Base-by-base conservation (phyloP, 2,888 invertebrate species). In the Flexamia atlantica region DNA sequence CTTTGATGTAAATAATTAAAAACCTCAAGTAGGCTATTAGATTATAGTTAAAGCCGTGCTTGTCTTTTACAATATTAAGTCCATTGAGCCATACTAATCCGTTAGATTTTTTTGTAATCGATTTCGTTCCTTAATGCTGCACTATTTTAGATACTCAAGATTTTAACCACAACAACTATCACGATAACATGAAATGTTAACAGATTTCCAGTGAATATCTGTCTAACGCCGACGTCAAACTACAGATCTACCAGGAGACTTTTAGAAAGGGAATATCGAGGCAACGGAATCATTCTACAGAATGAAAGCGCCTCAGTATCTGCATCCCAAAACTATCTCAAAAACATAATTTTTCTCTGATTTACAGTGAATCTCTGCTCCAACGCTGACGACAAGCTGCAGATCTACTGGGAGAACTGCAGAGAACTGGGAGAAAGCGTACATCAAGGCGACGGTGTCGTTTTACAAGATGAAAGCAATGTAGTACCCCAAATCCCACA, bases 391-490 rank as follows among this genome's bases (percentile, higher is more conserved):
- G 92, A 94, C 81, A 98, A 99, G 89, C 91, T 99, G 74, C 96
- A 97, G 91, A 99, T 99, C 88, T 99, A 99, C 91, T 93, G 97
- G 88, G 97, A 98, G 87, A n/a, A n/a, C n/a, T n/a, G n/a, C n/a
- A n/a, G n/a, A n/a, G n/a, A 96, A 99, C 90, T 99, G 99, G 91
- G 99, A 99, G 91, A 97, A 96, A 87, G 96, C 98, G 2, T 99
- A 99, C 90, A 94, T 99, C 89, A 96, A 96, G 90, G 97, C 98
- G 57, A 99, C 99, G 0, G 96, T 97, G 88, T 94, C 95, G 82
- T 99, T 99, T 91, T 99, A 99, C 90, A 88, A 95, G 88, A 91
- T 97, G 12, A 98, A 98, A 92, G 98, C 98, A 0, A 95, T 95
- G 64, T 97, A 98, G 89, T 97, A 98, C 89, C 92, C 99, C 85